phyloP scores from a whole-genome alignment of 1,140 invertebrate species.

The Dendrolimus kikuchii region DNA sequence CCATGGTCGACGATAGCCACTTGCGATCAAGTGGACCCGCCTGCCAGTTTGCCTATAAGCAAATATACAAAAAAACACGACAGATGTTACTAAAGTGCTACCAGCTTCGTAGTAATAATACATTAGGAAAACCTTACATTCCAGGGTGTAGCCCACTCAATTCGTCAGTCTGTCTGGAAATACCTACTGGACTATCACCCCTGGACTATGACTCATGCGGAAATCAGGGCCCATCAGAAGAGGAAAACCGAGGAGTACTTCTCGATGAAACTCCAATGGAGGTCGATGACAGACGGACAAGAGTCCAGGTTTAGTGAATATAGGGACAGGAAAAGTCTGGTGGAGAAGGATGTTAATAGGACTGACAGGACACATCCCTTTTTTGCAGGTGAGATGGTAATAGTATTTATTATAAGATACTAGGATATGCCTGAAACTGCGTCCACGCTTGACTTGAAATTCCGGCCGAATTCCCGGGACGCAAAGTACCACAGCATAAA shows the following conservation, averaged over 20 bases:
- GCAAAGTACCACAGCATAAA: too few relatives aligned
- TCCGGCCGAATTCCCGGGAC: too few relatives aligned
- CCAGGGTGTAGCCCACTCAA: constrained; percentile 74
- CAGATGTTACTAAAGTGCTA: too few relatives aligned
- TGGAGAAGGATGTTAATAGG: constrained; percentile 98
- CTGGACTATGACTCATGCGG: constrained; percentile 84
- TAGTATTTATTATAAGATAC: too few relatives aligned
- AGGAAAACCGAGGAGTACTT: constrained; percentile 91
- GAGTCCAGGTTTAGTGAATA: constrained; percentile 92
- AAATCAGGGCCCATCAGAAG: constrained; percentile 80
- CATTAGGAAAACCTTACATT: constrained; percentile 3
- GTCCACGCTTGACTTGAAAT: too few relatives aligned
- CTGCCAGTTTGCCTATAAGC: too few relatives aligned
- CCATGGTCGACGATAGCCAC: too few relatives aligned
- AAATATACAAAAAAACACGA: too few relatives aligned
- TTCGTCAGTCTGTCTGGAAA: constrained; percentile 95
- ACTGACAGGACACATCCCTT: constrained; percentile 95
- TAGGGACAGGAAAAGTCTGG: constrained; percentile 92
- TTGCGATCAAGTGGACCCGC: too few relatives aligned
- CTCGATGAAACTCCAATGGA: constrained; percentile 97
- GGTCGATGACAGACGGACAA: constrained; percentile 89
- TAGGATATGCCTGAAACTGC: too few relatives aligned
- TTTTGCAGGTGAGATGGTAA: constrained; percentile 78
- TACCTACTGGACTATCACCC: constrained; percentile 92
- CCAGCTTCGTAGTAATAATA: too few relatives aligned